These are phyloP conservation scores for Papilio machaon DNA, from an alignment of 1,140 invertebrate genomes.

Conservation along the genomic window DNA sequence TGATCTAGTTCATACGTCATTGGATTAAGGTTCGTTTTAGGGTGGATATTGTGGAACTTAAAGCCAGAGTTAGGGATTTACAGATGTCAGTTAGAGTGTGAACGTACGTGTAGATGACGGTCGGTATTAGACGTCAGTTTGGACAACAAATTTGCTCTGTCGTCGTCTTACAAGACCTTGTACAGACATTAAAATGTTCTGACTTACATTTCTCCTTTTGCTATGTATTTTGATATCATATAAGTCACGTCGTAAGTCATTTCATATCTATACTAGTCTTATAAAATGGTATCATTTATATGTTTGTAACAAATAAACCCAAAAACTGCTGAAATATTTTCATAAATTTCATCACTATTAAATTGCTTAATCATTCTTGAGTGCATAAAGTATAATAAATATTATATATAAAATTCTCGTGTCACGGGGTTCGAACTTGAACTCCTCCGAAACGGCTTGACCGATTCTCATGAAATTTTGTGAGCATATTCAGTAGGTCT, in stretches of 20 bases:
- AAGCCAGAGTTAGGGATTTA: slow-evolving; percentile 36
- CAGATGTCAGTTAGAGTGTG: slow-evolving; percentile 40
- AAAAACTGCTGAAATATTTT: not conserved
- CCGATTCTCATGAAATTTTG: too few species aligned
- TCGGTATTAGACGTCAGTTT: slow-evolving; percentile 52
- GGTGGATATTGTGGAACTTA: slow-evolving; percentile 10
- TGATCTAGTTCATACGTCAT: slow-evolving; percentile 35
- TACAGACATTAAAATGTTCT: slow-evolving; percentile 27
- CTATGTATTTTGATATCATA: not conserved
- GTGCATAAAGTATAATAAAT: too few species aligned
- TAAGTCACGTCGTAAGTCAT: not conserved
- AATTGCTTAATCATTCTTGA: not conserved
- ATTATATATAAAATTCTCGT: too few species aligned
- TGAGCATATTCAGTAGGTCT: too few species aligned
- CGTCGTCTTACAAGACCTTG: slow-evolving; percentile 38
- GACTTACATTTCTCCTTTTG: slow-evolving; percentile 21
- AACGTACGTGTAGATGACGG: slow-evolving; percentile 50
- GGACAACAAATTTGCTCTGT: slow-evolving; percentile 52
- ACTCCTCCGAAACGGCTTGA: too few species aligned
- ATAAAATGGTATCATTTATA: not conserved
- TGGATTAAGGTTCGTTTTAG: slow-evolving; percentile 39
- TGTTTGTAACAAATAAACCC: not conserved
- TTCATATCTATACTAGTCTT: not conserved
- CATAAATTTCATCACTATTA: not conserved
- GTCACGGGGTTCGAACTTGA: too few species aligned